Percentiles rank a stretch among this genome's conserved stretches.
Evolutionary conservation across 2,888 invertebrate species (phyloP).

Genomic region (Leucania comma): DNA sequence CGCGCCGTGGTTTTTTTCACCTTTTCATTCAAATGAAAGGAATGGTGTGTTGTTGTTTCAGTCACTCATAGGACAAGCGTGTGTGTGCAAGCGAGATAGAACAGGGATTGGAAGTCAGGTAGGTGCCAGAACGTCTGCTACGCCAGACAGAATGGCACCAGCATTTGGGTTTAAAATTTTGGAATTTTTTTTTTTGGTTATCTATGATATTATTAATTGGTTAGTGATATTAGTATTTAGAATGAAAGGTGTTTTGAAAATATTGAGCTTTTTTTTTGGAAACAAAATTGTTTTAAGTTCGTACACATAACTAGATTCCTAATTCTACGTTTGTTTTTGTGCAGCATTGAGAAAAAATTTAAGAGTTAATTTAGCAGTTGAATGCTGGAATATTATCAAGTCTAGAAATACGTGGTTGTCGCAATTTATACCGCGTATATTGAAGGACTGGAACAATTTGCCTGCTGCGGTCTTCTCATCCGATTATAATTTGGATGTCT

Average conservation of each 20-base stretch:
- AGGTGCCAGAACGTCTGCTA: constrained; percentile 87
- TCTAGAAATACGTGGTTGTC: too few species aligned
- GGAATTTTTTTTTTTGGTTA: constrained; percentile 67
- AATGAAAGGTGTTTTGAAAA: constrained; percentile 28
- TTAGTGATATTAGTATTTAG: constrained; percentile 33
- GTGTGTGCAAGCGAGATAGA: constrained; percentile 69
- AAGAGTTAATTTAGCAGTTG: background rate
- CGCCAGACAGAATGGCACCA: constrained; percentile 87
- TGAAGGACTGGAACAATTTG: too few species aligned
- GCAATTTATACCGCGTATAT: too few species aligned
- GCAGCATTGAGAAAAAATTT: too few species aligned
- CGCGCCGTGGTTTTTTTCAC: constrained; percentile 73
- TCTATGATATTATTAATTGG: constrained; percentile 67
- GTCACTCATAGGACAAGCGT: constrained; percentile 27
- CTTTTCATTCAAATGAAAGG: constrained; percentile 72
- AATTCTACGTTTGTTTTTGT: background rate
- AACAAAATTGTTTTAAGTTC: background rate
- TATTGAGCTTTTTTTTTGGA: constrained; percentile 2
- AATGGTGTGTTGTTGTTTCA: constrained; percentile 61
- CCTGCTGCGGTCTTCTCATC: too few species aligned
- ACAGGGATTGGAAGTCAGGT: constrained; percentile 82
- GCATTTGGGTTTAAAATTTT: constrained; percentile 71
- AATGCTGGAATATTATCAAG: background rate
- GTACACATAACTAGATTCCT: background rate
- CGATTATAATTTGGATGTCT: too few species aligned